Conservation (phyloP, 2,113 vertebrate genomes). For the Passerina amoena region DNA sequence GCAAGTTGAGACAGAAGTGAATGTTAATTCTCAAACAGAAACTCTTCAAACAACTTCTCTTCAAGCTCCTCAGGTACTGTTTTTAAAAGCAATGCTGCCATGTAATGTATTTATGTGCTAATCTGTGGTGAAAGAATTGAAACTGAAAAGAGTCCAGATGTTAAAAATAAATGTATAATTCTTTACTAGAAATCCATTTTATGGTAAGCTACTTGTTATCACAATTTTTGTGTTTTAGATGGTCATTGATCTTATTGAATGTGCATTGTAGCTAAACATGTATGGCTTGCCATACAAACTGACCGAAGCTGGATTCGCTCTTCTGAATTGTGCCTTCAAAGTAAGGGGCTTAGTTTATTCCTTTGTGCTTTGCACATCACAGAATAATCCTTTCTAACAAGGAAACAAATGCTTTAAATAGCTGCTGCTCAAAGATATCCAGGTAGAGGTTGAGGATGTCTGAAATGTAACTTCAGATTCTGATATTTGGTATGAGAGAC, state of each 20-base stretch:
- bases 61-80: slow-evolving; percentile 80
- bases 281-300: slow-evolving; percentile 63
- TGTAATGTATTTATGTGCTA: not conserved
- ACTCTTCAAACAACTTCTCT: slow-evolving; percentile 73
- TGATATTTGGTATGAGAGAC: not conserved
- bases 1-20: slow-evolving; percentile 73
- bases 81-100: not conserved
- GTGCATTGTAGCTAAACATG: slow-evolving; percentile 59
- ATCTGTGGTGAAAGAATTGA: not conserved
- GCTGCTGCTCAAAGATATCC: not conserved
- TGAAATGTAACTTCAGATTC: not conserved
- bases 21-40: slow-evolving; percentile 73
- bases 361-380: slow-evolving; percentile 48
- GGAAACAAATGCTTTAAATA: slow-evolving; percentile 16
- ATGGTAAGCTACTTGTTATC: slow-evolving; percentile 33
- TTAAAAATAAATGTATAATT: not conserved
- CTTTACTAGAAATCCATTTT: not conserved
- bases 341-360: slow-evolving; percentile 58
- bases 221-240: slow-evolving; percentile 62
- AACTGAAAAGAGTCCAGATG: not conserved
- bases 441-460: not conserved
- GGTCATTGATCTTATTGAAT: slow-evolving; percentile 57
- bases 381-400: slow-evolving; percentile 21
- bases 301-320: slow-evolving; percentile 42
- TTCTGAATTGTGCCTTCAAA: slow-evolving; percentile 61